Evolutionary conservation across 2,888 invertebrate genomes (phyloP), one percentile per base, ranked within the genome.

Genomic region (Pyrgus malvae): DNA sequence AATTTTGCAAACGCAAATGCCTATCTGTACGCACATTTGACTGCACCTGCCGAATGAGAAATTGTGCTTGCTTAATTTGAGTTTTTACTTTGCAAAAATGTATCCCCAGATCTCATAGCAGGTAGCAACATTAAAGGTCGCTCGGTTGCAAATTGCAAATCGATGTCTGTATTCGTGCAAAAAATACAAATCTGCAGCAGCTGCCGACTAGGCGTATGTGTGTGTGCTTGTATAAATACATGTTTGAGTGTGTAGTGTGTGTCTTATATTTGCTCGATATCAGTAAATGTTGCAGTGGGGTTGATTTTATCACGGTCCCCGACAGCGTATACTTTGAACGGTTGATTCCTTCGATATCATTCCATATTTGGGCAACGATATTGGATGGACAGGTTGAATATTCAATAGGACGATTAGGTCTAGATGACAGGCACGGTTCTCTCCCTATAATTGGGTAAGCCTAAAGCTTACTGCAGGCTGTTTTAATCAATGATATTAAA

Each of bases 61-160:
- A 29, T 37, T 29, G 12, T 29, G 9, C 37, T 51, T 29, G 9
- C 37, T 51, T 38, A 29, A 53, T 31, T 37, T 45, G 23, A 33
- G 46, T 12, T 11, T 29, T 29, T 40, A 45, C 38, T n/a, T 38
- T 11, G 33, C 53, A 54, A 54, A 54, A 54, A 54, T 3, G 14
- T 40, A 54, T 54, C 53, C 25, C 25, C 31, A 12, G n/a, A 23
- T 23, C 23, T 53, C 45, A 17, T 60, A 58, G 64, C 70, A 72
- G 71, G 70, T 73, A 70, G 68, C 50, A 61, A 60, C 59, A 62
- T 66, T 61, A 67, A 69, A 66, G 64, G 62, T 67, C 56, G 65
- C 54, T 71, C 66, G 67, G 60, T 72, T 69, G 69, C 73, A 79
- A 76, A 83, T 80, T 80, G 80, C 78, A 76, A 83, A 80, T 76